Evolutionary conservation across 2,888 invertebrate genomes (phyloP).

Genomic region (Chloroclysta siterata): DNA sequence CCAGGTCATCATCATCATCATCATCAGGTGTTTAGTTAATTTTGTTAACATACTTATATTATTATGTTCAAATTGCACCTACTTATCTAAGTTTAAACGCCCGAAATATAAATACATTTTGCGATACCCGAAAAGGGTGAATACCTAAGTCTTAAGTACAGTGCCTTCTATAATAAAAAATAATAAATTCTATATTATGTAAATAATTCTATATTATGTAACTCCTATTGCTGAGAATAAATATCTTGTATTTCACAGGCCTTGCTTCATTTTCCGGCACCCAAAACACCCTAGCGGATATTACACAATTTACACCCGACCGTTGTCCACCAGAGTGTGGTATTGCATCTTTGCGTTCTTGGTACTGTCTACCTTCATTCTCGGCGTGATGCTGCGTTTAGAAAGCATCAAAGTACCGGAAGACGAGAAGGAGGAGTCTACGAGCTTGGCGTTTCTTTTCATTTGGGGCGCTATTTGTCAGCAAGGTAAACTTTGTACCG

Average conservation of each 20-base stretch:
- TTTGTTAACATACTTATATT: no score
- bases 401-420: conserved; percentile 40
- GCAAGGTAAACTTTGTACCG: conserved; percentile 66
- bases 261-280: conserved; percentile 88
- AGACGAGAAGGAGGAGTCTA: conserved; percentile 63
- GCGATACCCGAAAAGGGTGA: no score
- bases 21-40: no score
- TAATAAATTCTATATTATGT: no score
- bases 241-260: conserved; percentile 77
- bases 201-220: no score
- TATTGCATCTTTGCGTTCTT: conserved; percentile 71
- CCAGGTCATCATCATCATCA: no score
- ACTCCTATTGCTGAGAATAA: no score
- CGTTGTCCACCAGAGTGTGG: conserved; percentile 86
- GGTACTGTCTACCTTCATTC: conserved; percentile 49
- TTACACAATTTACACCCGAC: conserved; percentile 87
- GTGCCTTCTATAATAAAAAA: no score
- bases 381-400: conserved; percentile 57
- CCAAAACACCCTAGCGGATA: conserved; percentile 86
- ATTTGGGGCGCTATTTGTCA: conserved; percentile 76
- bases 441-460: conserved; percentile 76
- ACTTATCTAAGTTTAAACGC: no score
- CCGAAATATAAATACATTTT: no score
- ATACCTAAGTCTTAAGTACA: no score
- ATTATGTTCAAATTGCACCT: no score